A percentile compares a stretch with the other conserved stretches of the same genome.
phyloP scores from a whole-genome alignment of 1,140 invertebrate species.

The Atta colombica region DNA sequence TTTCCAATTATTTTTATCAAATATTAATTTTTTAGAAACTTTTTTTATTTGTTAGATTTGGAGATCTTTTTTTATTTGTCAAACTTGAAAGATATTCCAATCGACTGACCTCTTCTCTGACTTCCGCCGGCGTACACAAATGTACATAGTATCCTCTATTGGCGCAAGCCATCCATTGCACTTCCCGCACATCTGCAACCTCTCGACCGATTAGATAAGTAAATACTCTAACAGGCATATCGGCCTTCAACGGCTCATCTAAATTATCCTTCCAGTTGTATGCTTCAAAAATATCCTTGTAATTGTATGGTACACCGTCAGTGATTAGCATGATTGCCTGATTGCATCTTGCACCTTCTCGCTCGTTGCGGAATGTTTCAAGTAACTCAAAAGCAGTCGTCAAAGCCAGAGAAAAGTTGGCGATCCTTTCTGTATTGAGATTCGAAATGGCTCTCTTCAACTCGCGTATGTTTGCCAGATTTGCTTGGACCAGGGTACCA shows the following conservation, averaged over 20 bases:
- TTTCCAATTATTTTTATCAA: neutral
- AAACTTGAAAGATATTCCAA: neutral
- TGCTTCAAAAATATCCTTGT: slow-evolving; percentile 95
- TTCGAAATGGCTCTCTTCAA: slow-evolving; percentile 93
- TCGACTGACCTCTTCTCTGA: slow-evolving; percentile 92
- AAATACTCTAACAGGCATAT: slow-evolving; percentile 96
- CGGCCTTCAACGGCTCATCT: slow-evolving; percentile 91
- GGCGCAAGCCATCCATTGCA: slow-evolving; percentile 98
- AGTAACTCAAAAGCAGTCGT: slow-evolving; percentile 96
- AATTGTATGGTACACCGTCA: slow-evolving; percentile 98
- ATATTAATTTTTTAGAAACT: neutral
- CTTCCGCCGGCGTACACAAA: slow-evolving; percentile 96
- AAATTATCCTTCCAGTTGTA: slow-evolving; percentile 93
- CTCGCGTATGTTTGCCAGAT: slow-evolving; percentile 94
- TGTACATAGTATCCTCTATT: slow-evolving; percentile 98
- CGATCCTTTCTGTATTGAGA: slow-evolving; percentile 94
- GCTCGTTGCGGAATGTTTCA: slow-evolving; percentile 88
- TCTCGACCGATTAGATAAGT: slow-evolving; percentile 99
- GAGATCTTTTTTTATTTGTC: neutral
- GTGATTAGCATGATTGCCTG: slow-evolving; percentile 99
- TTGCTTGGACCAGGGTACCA: slow-evolving; percentile 95
- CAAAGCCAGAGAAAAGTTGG: slow-evolving; percentile 97
- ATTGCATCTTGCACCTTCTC: slow-evolving; percentile 91
- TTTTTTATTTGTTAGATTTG: neutral
- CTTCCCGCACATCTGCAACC: slow-evolving; percentile 92